Conservation (phyloP, 2,888 invertebrate species). For the Orchestes rusci region DNA sequence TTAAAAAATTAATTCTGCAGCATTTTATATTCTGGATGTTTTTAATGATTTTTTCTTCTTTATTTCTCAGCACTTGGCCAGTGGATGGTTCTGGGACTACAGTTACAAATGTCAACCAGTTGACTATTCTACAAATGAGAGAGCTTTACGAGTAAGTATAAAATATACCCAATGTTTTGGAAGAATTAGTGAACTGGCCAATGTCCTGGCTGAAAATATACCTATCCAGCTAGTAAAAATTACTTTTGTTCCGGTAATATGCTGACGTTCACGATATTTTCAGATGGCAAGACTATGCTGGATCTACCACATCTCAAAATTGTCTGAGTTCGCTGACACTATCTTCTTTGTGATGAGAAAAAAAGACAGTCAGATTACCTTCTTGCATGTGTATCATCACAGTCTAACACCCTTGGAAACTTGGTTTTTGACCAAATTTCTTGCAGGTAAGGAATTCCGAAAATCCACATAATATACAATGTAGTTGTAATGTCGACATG, state of each 20-base stretch:
- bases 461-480: too few species aligned
- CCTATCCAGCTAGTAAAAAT: too few species aligned
- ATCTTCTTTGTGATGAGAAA: slow-evolving; percentile 79
- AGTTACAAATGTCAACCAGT: slow-evolving; percentile 90
- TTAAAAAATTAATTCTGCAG: too few species aligned
- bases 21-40: too few species aligned
- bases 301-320: slow-evolving; percentile 86
- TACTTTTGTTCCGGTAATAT: too few species aligned
- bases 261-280: slow-evolving; percentile 30
- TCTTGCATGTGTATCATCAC: slow-evolving; percentile 81
- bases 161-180: neutral
- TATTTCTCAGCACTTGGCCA: slow-evolving; percentile 63
- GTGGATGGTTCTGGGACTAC: slow-evolving; percentile 90
- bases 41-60: too few species aligned
- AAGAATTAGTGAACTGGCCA: too few species aligned
- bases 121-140: slow-evolving; percentile 79
- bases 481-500: too few species aligned
- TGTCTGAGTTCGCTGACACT: slow-evolving; percentile 82
- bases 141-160: slow-evolving; percentile 73
- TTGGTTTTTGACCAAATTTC: slow-evolving; percentile 70
- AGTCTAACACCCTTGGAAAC: slow-evolving; percentile 70
- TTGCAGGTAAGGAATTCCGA: slow-evolving; percentile 54
- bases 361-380: slow-evolving; percentile 77
- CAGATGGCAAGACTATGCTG: slow-evolving; percentile 81
- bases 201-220: too few species aligned